Base-by-base conservation (phyloP, 2,113 vertebrate genomes). In the Sceloporus tristichus region DNA sequence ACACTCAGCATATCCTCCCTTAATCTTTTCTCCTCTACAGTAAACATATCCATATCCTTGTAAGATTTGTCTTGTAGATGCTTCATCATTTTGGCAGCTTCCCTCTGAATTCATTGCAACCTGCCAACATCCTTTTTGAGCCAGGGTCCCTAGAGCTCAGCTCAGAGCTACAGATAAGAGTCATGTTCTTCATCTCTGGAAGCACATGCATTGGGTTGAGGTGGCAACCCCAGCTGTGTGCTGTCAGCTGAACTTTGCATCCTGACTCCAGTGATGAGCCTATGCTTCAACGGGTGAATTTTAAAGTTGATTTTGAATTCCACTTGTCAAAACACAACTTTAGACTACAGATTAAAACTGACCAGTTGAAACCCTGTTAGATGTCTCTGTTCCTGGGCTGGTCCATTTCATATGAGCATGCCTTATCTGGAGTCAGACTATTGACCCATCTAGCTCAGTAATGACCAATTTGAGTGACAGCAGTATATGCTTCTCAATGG, bases 41-140 rank as follows among this genome's bases (percentile, higher is more conserved):
- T 65, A 65, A 65, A 19, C 3, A 23, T 65, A 81, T 62, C 79
- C 56, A n/a, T 34, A 81, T 40, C 48, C 53, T 79, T 59, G 29
- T 34, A 59, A 79, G 78, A 38, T 81, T 81, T 38, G 59, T 25
- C 56, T 81, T 65, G 27, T 38, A 81, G n/a, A 65, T 81, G 56
- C 79, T 65, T 81, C 78, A 79, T 79, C 48, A n/a, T 13, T 21
- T 56, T 79, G 77, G 48, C 77, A 79, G 48, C 48, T 77, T 79
- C 42, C 16, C 78, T 29, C 54, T 9, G 7, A 79, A 79, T 56
- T 48, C 54, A 79, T 79, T 59, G 7, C 78, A 59, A 59, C 53
- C 16, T 79, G 78, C 18, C 54, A 79, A 59, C 54, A n/a, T 79
- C 54, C 77, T 79, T 79, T 13, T 54, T 54, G 42, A 79, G 42